A percentile compares a stretch with the other conserved stretches of the same genome.
These are phyloP conservation scores for Drusus annulatus DNA, from an alignment of 1,140 invertebrate genomes.

Conservation along the genomic window DNA sequence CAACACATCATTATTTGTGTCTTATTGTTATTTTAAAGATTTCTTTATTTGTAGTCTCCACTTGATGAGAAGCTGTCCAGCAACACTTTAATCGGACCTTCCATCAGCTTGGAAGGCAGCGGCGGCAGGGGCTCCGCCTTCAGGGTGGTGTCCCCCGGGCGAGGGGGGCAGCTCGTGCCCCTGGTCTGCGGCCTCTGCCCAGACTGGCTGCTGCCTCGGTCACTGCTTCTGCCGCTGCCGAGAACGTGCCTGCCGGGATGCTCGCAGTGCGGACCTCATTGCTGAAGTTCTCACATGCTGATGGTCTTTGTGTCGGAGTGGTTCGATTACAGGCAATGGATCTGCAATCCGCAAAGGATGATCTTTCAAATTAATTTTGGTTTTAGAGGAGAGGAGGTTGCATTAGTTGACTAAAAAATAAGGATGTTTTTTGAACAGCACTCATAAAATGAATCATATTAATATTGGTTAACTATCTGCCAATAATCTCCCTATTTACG, in stretches of 20 bases:
- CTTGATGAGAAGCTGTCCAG: neutral
- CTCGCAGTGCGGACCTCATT: constrained; percentile 55
- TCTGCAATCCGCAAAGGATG: no score
- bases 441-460: no score
- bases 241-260: constrained; percentile 50
- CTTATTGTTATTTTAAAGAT: no score
- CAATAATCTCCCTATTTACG: no score
- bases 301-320: no score
- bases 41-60: neutral
- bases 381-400: no score
- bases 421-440: no score
- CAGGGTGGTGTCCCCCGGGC: constrained; percentile 42
- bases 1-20: no score
- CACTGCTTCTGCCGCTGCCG: constrained; percentile 46
- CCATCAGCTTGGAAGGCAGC: constrained; percentile 27
- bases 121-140: constrained; percentile 50
- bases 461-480: no score
- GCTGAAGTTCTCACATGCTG: constrained; percentile 8
- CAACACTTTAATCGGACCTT: neutral
- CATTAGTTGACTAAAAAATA: no score
- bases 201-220: constrained; percentile 52
- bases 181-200: constrained; percentile 53
- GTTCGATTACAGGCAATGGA: no score
- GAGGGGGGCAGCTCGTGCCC: constrained; percentile 49
- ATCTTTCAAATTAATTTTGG: no score